Evolutionary conservation across 1,140 invertebrate genomes (phyloP).

Genomic region (Centruroides vittatus): DNA sequence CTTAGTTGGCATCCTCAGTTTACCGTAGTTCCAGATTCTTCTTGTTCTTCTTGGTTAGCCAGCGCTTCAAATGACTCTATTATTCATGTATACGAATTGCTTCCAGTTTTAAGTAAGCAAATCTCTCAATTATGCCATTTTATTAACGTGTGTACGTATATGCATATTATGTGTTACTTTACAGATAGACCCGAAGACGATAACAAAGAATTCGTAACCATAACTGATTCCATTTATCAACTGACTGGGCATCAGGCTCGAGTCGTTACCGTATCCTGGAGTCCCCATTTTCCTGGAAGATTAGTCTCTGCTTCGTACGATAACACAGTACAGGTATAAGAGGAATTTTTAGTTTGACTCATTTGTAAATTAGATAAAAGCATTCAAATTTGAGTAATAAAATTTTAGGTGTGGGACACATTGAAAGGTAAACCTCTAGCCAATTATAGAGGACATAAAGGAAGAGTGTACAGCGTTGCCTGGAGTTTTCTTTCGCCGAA

Average conservation of each 20-base stretch:
- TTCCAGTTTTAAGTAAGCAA: no score
- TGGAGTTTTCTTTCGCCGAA: conserved; percentile 49
- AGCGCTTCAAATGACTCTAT: conserved; percentile 37
- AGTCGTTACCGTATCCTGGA: conserved; percentile 52
- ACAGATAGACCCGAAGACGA: no score
- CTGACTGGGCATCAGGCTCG: conserved; percentile 42
- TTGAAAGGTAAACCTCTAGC: conserved; percentile 37
- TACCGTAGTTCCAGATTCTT: conserved; percentile 38
- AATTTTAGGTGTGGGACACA: conserved; percentile 51
- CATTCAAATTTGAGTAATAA: neutral
- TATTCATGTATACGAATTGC: conserved; percentile 41
- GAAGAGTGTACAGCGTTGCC: conserved; percentile 37
- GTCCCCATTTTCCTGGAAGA: conserved; percentile 46
- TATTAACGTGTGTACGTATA: no score
- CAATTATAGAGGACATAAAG: conserved; percentile 37
- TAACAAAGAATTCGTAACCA: no score
- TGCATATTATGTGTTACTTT: no score
- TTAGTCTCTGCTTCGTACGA: conserved; percentile 55
- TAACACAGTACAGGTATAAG: conserved; percentile 42
- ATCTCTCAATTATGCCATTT: no score
- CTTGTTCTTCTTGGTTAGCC: conserved; percentile 47
- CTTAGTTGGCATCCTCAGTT: conserved; percentile 54
- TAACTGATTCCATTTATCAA: conserved; percentile 26
- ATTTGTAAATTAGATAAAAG: neutral
- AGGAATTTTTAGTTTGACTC: conserved; percentile 17